Evolutionary conservation across 2,113 vertebrate genomes (phyloP).

Genomic region (Limanda limanda): DNA sequence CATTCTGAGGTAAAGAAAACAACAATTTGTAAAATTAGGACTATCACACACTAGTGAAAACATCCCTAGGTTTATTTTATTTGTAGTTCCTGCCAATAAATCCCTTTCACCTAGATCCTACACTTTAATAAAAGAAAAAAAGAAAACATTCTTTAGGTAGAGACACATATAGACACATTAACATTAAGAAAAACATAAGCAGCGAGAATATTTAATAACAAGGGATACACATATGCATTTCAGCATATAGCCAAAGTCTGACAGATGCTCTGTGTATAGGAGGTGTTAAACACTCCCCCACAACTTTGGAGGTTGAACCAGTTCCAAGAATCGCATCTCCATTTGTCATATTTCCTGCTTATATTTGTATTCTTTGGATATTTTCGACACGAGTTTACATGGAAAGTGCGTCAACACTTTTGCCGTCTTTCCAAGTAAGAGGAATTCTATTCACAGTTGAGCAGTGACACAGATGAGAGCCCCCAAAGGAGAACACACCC

Average conservation of each 20-base stretch:
- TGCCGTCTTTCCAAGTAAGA: not conserved
- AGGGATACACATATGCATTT: not conserved
- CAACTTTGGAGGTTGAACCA: not conserved
- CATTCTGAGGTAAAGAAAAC: no score
- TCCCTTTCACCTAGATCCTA: no score
- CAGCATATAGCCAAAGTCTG: no score
- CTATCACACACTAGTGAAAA: no score
- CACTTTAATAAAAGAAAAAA: not conserved
- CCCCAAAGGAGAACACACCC: not conserved
- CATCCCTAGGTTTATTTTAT: no score
- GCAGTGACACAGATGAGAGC: constrained; percentile 4
- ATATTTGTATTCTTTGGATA: not conserved
- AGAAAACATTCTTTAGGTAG: no score
- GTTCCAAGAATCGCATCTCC: not conserved
- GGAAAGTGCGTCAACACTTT: not conserved
- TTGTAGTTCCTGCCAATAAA: no score
- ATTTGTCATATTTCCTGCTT: not conserved
- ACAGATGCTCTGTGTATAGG: not conserved
- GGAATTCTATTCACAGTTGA: not conserved
- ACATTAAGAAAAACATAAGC: no score
- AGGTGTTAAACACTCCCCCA: not conserved
- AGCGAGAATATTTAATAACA: not conserved
- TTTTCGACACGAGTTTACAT: not conserved
- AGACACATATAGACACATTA: not conserved
- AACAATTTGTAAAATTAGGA: no score